Evolutionary conservation across 2,888 invertebrate species (phyloP), one percentile per base, ranked within the genome.

Genomic region (Chirona hameri): DNA sequence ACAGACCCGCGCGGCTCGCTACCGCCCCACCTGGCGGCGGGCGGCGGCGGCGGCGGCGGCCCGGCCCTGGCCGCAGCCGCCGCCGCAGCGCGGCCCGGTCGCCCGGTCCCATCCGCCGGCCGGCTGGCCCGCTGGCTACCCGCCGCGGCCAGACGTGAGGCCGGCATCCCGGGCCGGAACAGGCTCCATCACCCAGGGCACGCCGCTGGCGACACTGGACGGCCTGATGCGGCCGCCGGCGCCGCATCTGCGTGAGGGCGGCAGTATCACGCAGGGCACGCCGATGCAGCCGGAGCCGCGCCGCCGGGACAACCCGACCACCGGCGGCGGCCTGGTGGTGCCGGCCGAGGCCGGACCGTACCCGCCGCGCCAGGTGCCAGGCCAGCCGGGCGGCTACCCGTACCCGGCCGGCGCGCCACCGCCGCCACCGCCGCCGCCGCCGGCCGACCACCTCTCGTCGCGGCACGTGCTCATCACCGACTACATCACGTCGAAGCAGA

Each of bases 401-500:
- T 48, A 48, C 48, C 48, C 48, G 48, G 12, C 9, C 48, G 48
- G 79, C 12, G n/a, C n/a, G n/a, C n/a, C n/a, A n/a, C n/a, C n/a
- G n/a, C n/a, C n/a, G n/a, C n/a, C n/a, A n/a, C 79, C 84, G 79
- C 83, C 84, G 15, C 85, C 84, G 65, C 85, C 84, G 85, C 24
- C 86, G 79, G 83, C 84, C 83, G 83, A 86, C 83, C 82, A 85
- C 85, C 87, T 92, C 83, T 92, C 91, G 85, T 92, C 93, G 1
- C 87, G 89, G 31, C 96, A 97, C 88, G 95, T 97, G 85, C 95
- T 97, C 83, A 94, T 95, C 91, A 95, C 95, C 86, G 98, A 98
- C 89, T 98, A 95, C 88, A 94, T 96, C 86, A 97, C 97, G n/a
- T 97, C 97, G 82, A 96, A 97, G 87, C 97, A 98, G 89, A 97